A percentile compares a stretch with the other conserved stretches of the same genome.
Conservation (phyloP, 2,888 invertebrate genomes). For the Dusona sp. region DNA sequence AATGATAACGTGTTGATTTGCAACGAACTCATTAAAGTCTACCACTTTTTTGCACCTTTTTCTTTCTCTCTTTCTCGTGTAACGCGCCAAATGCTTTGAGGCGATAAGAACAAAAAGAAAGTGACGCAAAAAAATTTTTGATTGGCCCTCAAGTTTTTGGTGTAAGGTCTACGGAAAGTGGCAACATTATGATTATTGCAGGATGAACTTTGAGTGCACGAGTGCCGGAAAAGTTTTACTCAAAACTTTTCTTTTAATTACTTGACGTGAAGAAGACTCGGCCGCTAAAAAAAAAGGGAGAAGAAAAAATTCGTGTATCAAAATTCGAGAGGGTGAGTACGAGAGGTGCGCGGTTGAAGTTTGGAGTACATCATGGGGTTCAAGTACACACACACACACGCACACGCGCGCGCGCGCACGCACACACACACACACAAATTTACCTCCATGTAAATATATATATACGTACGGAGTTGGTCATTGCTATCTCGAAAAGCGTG, state of each 20-base stretch:
- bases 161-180: background rate
- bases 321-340: background rate
- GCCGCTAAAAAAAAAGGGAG: background rate
- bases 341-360: background rate
- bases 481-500: slow-evolving; percentile 47
- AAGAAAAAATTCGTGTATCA: slow-evolving; percentile 17
- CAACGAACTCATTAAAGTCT: background rate
- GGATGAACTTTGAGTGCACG: background rate
- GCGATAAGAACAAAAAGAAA: slow-evolving; percentile 3
- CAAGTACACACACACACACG: background rate
- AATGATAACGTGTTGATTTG: background rate
- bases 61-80: background rate
- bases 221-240: background rate
- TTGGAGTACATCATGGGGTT: background rate
- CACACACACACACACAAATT: background rate
- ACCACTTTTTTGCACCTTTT: too few relatives aligned
- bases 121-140: background rate
- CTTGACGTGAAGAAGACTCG: slow-evolving; percentile 1
- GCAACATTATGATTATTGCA: slow-evolving; percentile 9
- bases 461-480: slow-evolving; percentile 9
- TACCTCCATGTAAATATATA: background rate
- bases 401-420: too few relatives aligned
- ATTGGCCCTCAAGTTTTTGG: background rate
- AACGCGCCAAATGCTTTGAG: background rate
- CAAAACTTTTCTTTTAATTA: slow-evolving; percentile 24